Evolutionary conservation across 2,113 vertebrate species (phyloP).

Genomic region (Psilopogon haemacephalus): DNA sequence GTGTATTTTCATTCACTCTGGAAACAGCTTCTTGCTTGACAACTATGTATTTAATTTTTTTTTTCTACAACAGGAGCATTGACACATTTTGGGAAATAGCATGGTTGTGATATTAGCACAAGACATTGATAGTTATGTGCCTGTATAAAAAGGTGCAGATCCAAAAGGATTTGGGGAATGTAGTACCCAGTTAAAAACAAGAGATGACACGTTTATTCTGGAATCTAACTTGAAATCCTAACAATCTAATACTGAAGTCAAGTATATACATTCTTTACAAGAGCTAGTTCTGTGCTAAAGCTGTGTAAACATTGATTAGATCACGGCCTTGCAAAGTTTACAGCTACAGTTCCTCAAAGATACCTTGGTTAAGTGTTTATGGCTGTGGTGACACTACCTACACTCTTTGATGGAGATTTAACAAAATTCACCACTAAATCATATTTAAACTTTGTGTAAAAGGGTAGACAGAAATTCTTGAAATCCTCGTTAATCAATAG

Average conservation of each 20-base stretch:
- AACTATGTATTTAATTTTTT: background rate
- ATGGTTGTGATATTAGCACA: fast-evolving
- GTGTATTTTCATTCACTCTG: background rate
- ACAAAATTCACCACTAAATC: background rate
- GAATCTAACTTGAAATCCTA: background rate
- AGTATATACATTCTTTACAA: background rate
- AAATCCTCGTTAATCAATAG: background rate
- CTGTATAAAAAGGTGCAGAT: background rate
- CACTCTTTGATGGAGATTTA: background rate
- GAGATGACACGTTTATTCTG: background rate
- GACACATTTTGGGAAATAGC: background rate
- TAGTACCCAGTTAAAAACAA: background rate
- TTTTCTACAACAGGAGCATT: background rate
- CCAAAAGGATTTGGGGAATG: background rate
- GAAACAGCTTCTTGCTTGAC: background rate
- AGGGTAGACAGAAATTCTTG: background rate
- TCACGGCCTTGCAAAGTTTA: background rate
- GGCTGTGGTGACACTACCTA: background rate
- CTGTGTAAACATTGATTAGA: background rate
- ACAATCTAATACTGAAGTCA: background rate
- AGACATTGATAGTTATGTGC: background rate
- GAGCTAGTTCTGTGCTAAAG: background rate
- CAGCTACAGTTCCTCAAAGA: background rate
- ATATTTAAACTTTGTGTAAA: background rate
- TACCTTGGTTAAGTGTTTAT: background rate